These are phyloP conservation scores for Tillus elongatus DNA, from an alignment of 2,888 invertebrate species.

Conservation along the genomic window DNA sequence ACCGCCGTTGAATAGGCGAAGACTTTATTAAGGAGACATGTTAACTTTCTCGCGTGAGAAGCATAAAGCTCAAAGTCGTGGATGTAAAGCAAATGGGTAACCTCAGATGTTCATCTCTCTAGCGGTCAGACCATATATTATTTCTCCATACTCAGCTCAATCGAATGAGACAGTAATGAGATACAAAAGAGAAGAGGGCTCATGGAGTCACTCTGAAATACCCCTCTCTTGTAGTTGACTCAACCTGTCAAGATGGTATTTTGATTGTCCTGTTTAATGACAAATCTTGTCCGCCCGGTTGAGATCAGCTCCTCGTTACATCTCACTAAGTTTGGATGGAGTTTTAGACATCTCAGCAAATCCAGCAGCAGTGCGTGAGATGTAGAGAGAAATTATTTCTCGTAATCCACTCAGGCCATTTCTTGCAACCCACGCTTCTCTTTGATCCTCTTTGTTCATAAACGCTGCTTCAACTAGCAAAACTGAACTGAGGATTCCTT, in stretches of 20 bases:
- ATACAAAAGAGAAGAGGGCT: constrained; percentile 4
- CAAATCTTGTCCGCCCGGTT: neutral
- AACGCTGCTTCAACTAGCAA: no score
- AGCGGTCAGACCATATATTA: neutral
- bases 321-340: neutral
- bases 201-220: neutral
- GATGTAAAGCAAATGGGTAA: constrained; percentile 4
- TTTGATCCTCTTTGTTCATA: constrained; percentile 2
- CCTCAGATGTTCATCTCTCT: neutral
- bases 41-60: neutral
- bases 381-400: neutral
- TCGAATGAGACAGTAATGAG: neutral
- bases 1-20: no score
- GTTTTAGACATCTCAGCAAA: neutral
- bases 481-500: no score
- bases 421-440: neutral
- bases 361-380: neutral
- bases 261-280: neutral
- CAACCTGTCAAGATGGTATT: no score
- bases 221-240: neutral
- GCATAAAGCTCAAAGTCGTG: constrained; percentile 1
- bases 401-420: constrained; percentile 1
- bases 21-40: no score
- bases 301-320: neutral
- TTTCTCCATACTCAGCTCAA: neutral